These are phyloP conservation scores for Manis pentadactyla DNA, from an alignment of 2,797 vertebrate species.

Conservation along the genomic window DNA sequence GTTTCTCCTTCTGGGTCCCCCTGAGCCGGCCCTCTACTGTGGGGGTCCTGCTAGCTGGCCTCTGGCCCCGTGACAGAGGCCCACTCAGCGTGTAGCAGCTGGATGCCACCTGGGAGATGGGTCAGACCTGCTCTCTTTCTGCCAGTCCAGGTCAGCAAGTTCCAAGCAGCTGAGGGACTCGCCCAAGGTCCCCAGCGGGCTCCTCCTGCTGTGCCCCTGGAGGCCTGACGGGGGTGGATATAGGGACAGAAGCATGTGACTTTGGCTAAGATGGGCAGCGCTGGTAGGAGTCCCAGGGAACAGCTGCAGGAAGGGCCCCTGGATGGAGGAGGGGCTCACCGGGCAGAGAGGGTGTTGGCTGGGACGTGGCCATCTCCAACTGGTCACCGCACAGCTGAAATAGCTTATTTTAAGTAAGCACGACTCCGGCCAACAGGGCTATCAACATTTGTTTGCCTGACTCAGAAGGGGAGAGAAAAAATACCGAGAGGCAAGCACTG, in stretches of 20 bases:
- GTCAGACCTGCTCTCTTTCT: not conserved
- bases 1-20: not conserved
- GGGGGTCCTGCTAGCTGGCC: not conserved
- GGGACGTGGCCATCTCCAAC: not conserved
- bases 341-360: not conserved
- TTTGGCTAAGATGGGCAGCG: rapidly evolving
- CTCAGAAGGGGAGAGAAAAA: not conserved
- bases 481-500: not conserved
- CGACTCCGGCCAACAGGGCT: not conserved
- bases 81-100: not conserved
- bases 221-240: rapidly evolving
- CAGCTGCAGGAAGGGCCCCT: not conserved
- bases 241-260: rapidly evolving
- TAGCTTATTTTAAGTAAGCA: constrained; percentile 10
- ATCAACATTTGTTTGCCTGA: constrained; percentile 45
- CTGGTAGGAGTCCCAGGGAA: rapidly evolving
- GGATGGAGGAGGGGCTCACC: not conserved
- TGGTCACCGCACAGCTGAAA: not conserved
- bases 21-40: not conserved
- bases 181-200: not conserved
- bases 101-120: rapidly evolving
- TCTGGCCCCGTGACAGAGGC: not conserved
- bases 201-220: not conserved
- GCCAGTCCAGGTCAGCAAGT: too few species aligned
- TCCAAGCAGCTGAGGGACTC: not conserved